Percentiles rank a stretch among this genome's conserved stretches.
Evolutionary conservation across 2,113 vertebrate genomes (phyloP).

Genomic region (Corynorhinus townsendii): DNA sequence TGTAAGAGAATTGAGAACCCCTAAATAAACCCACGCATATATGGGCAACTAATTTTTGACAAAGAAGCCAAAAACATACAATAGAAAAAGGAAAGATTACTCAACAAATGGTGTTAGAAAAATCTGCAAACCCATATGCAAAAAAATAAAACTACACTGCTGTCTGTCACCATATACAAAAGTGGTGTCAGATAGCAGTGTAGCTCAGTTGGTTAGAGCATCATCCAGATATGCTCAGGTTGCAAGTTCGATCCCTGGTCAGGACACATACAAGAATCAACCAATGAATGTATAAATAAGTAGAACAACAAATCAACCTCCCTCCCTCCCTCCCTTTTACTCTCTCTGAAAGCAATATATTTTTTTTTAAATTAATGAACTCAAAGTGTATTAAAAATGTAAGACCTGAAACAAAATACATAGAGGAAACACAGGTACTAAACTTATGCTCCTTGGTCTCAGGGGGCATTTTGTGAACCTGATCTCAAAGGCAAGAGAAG

Average conservation of each 20-base stretch:
- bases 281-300: neutral
- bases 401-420: neutral
- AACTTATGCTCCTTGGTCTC: neutral
- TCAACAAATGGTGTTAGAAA: neutral
- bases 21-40: neutral
- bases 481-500: neutral
- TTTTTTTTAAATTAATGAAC: neutral
- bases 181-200: too few relatives aligned
- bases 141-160: neutral
- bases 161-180: neutral
- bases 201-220: neutral
- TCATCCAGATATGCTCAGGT: neutral
- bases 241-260: neutral
- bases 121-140: neutral
- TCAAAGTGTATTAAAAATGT: neutral
- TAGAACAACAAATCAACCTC: neutral
- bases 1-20: neutral
- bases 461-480: neutral
- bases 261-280: neutral
- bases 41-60: neutral
- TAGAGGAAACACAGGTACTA: neutral
- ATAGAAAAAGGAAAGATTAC: neutral
- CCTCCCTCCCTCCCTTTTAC: too few relatives aligned
- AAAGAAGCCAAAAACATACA: neutral
- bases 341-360: neutral